These are phyloP conservation scores for Lipophrys pholis DNA, from an alignment of 2,113 vertebrate species.

Conservation along the genomic window DNA sequence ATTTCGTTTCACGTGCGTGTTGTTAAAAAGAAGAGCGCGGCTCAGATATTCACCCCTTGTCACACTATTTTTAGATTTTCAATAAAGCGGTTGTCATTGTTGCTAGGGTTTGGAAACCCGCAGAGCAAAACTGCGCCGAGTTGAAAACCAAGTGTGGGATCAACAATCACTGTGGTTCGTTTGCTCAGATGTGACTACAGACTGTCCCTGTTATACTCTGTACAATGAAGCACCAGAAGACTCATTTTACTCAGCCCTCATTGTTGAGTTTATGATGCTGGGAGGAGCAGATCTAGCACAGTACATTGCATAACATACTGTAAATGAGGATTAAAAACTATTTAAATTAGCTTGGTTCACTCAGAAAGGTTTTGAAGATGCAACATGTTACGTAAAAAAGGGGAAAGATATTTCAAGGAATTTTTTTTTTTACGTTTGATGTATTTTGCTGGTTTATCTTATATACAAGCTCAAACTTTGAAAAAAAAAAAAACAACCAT, in stretches of 20 bases:
- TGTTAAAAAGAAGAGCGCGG: constrained; percentile 57
- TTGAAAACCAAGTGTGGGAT: constrained; percentile 22
- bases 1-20: constrained; percentile 45
- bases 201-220: constrained; percentile 11
- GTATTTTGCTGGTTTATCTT: background rate
- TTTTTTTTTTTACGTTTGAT: background rate
- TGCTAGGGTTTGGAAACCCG: constrained; percentile 37
- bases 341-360: constrained; percentile 50
- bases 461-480: background rate
- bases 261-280: constrained; percentile 50
- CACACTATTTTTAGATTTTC: constrained; percentile 51
- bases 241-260: constrained; percentile 30
- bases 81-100: constrained; percentile 43
- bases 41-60: constrained; percentile 57
- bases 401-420: too few species aligned
- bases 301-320: constrained; percentile 39
- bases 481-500: background rate
- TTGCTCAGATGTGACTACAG: constrained; percentile 49
- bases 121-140: constrained; percentile 10
- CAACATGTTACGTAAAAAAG: background rate
- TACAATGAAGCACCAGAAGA: constrained; percentile 38
- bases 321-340: constrained; percentile 49
- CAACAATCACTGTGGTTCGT: constrained; percentile 30
- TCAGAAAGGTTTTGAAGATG: constrained; percentile 38
- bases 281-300: constrained; percentile 22